phyloP scores from a whole-genome alignment of 2,888 invertebrate species.

The Cheilosia pagana region DNA sequence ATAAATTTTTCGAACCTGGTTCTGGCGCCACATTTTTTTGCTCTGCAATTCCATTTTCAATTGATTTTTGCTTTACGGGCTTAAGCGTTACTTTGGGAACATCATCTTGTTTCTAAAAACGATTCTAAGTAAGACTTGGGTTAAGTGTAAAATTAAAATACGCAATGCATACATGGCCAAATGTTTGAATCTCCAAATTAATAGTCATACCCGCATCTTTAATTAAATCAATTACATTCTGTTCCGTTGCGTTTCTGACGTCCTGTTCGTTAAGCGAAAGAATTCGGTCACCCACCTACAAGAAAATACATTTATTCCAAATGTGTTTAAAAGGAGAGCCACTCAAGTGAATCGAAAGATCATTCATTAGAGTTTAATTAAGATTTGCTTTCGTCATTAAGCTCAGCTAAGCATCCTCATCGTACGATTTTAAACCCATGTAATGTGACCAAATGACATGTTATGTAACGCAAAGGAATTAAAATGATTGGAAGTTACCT shows the following conservation, averaged over 20 bases:
- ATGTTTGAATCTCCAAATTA: conserved; percentile 93
- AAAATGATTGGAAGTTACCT: too few species aligned
- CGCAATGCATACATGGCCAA: conserved; percentile 79
- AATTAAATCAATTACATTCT: conserved; percentile 96
- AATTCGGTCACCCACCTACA: conserved; percentile 82
- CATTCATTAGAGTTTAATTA: too few species aligned
- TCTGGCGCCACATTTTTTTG: conserved; percentile 78
- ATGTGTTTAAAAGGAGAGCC: too few species aligned
- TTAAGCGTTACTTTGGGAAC: conserved; percentile 29
- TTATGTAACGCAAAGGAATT: too few species aligned
- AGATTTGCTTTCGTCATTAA: too few species aligned
- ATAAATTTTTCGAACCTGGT: conserved; percentile 73
- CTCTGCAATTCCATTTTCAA: conserved; percentile 80
- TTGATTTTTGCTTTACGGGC: conserved; percentile 76
- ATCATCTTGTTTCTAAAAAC: conserved; percentile 59
- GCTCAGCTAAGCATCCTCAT: too few species aligned
- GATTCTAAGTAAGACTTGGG: not conserved
- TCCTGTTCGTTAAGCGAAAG: conserved; percentile 95
- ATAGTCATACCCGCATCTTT: conserved; percentile 95
- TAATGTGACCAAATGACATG: too few species aligned
- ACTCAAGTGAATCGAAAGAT: too few species aligned
- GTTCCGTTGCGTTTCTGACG: conserved; percentile 95
- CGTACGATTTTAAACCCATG: too few species aligned
- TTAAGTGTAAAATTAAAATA: too few species aligned
- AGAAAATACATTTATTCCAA: not conserved